Evolutionary conservation across 2,113 vertebrate species (phyloP), one percentile per base, ranked within the genome.

Genomic region (Trochalopteron elliotii): DNA sequence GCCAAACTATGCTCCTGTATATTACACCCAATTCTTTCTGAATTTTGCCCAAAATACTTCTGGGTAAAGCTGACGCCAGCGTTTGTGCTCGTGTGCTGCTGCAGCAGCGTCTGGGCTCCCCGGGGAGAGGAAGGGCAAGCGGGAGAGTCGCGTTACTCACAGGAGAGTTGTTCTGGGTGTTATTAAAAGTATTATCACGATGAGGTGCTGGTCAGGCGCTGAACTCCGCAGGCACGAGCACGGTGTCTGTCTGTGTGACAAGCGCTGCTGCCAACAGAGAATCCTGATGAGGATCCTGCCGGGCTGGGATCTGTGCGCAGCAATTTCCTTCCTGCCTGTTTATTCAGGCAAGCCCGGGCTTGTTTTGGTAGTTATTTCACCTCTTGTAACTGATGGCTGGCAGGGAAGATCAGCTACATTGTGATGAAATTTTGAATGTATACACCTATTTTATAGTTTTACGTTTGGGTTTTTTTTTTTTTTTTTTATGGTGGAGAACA

Each of bases 271-370:
- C 50, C 11, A 21, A 1, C 2, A 1, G 30, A 28, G 93, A 70
- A 53, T 74, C 59, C 57, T 4, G 8, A 9, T 10, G 40, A 53
- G 81, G 81, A 89, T 22, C 64, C 42, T 45, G 16, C 50, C 2
- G 8, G 57, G 55, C 33, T 45, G 88, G 78, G 83, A 89, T 49
- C 45, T 12, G 79, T 5, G 3, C 15, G 0, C 44, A 3, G 84
- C 69, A 8, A 17, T 71, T 94, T 61, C 68, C 79, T 96, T 91
- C 84, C 96, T 84, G 67, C 86, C 84, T 83, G 72, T 87, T 92
- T 37, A 27, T 61, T 68, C 52, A 55, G 89, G 79, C 94, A 31
- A 56, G 86, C 78, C 63, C 30, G 2, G 55, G 20, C 96, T 91
- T 91, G 94, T 95, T 94, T 19, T 42, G 52, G 67, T 50, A 25